phyloP scores from a whole-genome alignment of 2,113 vertebrate species.

The Indicator maculatus region DNA sequence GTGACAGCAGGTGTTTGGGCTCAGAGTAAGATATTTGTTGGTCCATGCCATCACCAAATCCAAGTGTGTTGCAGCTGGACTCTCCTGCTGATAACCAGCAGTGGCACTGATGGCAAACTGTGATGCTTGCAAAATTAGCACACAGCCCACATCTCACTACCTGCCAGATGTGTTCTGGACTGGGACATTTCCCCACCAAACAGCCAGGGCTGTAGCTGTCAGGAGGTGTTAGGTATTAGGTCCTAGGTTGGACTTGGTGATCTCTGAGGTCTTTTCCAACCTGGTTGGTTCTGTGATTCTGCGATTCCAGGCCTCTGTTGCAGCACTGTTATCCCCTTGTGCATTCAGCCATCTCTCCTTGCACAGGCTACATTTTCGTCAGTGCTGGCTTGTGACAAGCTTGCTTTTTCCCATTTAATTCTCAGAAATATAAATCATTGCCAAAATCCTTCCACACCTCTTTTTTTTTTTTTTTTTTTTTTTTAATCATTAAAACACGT shows the following conservation, averaged over 20 bases:
- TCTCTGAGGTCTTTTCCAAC: no score
- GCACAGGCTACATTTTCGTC: not conserved
- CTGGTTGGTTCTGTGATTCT: no score
- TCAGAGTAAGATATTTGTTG: not conserved
- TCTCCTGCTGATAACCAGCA: not conserved
- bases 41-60: not conserved
- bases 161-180: not conserved
- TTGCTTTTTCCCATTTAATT: not conserved
- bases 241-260: no score
- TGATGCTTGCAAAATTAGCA: not conserved
- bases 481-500: not conserved
- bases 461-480: not conserved
- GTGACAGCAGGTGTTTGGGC: not conserved
- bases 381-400: not conserved
- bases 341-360: not conserved
- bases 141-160: not conserved
- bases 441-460: rapidly evolving
- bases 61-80: not conserved
- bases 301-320: not conserved
- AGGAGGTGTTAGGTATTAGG: no score
- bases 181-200: not conserved
- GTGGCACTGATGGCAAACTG: not conserved
- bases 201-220: not conserved
- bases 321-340: not conserved
- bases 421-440: not conserved